Evolutionary conservation across 2,797 vertebrate species (phyloP).

Genomic region (Falco berigora): DNA sequence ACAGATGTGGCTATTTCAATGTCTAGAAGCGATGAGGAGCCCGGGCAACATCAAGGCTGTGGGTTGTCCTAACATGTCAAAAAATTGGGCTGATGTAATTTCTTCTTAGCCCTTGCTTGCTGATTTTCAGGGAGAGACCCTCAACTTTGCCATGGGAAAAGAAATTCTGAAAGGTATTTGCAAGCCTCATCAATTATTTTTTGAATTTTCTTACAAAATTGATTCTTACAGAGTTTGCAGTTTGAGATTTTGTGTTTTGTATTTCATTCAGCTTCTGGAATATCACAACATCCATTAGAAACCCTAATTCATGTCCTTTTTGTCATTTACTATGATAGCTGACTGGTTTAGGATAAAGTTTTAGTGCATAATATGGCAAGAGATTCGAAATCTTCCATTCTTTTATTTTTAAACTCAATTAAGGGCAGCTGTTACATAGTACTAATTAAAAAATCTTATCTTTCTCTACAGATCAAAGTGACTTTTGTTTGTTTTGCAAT

Average conservation of each 20-base stretch:
- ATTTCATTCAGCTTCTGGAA: background rate
- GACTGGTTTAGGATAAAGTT: background rate
- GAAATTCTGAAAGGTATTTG: background rate
- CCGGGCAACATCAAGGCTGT: background rate
- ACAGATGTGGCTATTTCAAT: background rate
- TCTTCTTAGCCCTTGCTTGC: background rate
- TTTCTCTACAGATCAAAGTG: conserved; percentile 50
- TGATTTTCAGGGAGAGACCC: background rate
- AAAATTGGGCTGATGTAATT: background rate
- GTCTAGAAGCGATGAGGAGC: background rate
- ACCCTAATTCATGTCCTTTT: background rate
- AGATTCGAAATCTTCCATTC: background rate
- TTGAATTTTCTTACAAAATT: background rate
- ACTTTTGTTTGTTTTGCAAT: conserved; percentile 40
- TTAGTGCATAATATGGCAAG: background rate
- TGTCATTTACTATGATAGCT: background rate
- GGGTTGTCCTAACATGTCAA: background rate
- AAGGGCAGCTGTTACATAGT: conserved; percentile 4
- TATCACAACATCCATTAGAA: background rate
- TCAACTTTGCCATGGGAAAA: background rate
- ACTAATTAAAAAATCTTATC: conserved; percentile 52
- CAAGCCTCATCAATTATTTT: background rate
- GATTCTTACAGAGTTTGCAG: background rate
- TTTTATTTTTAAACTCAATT: conserved; percentile 9
- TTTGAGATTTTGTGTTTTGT: background rate